Conservation (phyloP, 2,797 vertebrate genomes). For the Sebastes vulpes region DNA sequence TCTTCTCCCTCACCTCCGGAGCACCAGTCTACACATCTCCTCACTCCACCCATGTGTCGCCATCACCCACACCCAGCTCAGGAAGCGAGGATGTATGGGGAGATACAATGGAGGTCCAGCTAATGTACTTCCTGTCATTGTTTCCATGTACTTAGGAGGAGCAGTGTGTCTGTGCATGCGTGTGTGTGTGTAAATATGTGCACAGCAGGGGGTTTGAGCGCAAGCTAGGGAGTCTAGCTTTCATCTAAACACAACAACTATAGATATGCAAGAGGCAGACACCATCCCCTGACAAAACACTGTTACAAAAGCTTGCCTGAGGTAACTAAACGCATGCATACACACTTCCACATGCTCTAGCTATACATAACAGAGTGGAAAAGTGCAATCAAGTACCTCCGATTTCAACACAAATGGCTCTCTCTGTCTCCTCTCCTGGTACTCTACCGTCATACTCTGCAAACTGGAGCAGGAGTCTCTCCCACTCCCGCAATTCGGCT, state of each 20-base stretch:
- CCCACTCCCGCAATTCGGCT: constrained; percentile 3
- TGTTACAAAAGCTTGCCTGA: not conserved
- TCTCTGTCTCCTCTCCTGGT: not conserved
- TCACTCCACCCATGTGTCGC: constrained; percentile 6
- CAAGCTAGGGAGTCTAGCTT: constrained; percentile 11
- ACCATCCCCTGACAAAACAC: not conserved
- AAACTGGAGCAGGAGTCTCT: constrained; percentile 32
- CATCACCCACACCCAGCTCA: constrained; percentile 43
- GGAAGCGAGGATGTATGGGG: constrained; percentile 73
- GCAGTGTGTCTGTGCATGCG: constrained; percentile 36
- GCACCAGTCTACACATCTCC: constrained; percentile 7
- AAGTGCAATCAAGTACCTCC: not conserved
- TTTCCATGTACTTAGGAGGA: constrained; percentile 46
- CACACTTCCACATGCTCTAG: not conserved
- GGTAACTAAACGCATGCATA: not conserved
- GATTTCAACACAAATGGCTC: not conserved
- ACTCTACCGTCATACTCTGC: constrained; percentile 55
- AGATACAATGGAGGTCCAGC: constrained; percentile 75
- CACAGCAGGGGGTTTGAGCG: not conserved
- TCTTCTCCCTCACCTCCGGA: constrained; percentile 4
- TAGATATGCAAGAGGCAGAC: constrained; percentile 3
- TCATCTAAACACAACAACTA: constrained; percentile 43
- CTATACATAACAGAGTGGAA: not conserved
- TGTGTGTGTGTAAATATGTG: not conserved
- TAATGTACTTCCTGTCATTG: constrained; percentile 81